A percentile compares a stretch with the other conserved stretches of the same genome.
phyloP scores from a whole-genome alignment of 2,113 vertebrate species.

The Stigmatopora argus region DNA sequence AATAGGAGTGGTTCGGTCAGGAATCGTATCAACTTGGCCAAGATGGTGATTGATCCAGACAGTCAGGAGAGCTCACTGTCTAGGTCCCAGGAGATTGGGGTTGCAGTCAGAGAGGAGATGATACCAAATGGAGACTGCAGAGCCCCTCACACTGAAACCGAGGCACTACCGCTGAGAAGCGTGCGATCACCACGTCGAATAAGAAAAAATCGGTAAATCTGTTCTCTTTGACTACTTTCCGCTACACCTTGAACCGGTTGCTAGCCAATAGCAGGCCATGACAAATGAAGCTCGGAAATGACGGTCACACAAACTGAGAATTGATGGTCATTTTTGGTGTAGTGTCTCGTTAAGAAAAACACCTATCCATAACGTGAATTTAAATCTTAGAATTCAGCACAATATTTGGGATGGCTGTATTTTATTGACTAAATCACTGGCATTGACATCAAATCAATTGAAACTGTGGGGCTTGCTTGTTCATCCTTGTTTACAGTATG shows the following conservation, averaged over 20 bases:
- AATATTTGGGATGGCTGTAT: no score
- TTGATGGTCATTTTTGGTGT: no score
- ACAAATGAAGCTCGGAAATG: no score
- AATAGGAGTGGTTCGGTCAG: background rate
- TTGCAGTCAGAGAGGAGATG: slow-evolving; percentile 5
- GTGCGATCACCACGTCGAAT: accelerated
- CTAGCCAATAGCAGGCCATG: no score
- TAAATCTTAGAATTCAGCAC: no score
- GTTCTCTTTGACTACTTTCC: no score
- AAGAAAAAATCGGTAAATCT: slow-evolving; percentile 23
- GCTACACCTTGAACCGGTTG: background rate
- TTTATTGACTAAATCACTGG: no score
- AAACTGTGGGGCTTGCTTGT: no score
- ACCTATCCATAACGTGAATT: no score
- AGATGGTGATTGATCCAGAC: slow-evolving; percentile 73
- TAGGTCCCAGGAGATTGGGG: slow-evolving; percentile 29
- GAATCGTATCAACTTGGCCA: slow-evolving; percentile 61
- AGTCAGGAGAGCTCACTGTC: slow-evolving; percentile 53
- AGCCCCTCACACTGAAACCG: slow-evolving; percentile 35
- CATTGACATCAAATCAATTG: no score
- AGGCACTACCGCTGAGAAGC: slow-evolving; percentile 8
- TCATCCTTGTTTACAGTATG: background rate
- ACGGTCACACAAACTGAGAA: no score
- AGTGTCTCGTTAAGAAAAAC: no score
- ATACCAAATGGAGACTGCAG: background rate